phyloP scores from a whole-genome alignment of 92 coral and sea anemone species.

The Umimayanthus chanpuru region DNA sequence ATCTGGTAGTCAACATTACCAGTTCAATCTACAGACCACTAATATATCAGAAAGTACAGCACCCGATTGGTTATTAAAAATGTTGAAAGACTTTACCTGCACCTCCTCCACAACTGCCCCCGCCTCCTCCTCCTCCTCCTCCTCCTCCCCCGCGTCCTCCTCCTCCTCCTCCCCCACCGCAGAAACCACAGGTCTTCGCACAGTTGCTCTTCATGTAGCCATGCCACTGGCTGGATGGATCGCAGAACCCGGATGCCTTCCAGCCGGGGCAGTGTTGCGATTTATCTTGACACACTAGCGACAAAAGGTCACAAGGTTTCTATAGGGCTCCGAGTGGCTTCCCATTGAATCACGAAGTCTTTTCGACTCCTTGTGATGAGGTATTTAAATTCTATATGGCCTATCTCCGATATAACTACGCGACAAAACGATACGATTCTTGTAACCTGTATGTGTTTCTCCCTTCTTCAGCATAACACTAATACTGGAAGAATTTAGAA shows the following conservation, averaged over 20 bases:
- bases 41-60: too few species aligned
- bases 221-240: conserved; percentile 50
- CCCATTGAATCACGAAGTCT: too few species aligned
- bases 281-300: conserved; percentile 70
- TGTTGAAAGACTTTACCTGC: not conserved
- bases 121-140: conserved; percentile 44
- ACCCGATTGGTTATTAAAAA: not conserved
- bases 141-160: conserved; percentile 64
- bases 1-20: too few species aligned
- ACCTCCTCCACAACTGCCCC: conserved; percentile 20
- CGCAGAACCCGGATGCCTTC: conserved; percentile 78
- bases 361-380: too few species aligned
- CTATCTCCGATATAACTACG: too few species aligned
- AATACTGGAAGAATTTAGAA: too few species aligned
- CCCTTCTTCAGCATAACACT: too few species aligned
- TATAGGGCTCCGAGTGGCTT: too few species aligned
- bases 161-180: conserved; percentile 85
- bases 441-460: too few species aligned
- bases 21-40: too few species aligned
- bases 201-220: conserved; percentile 85
- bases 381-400: too few species aligned
- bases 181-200: conserved; percentile 79
- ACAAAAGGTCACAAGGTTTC: not conserved
- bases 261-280: conserved; percentile 68
- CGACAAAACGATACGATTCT: too few species aligned